Percentiles rank a stretch among this genome's conserved stretches.
These are phyloP conservation scores for Clytia hemisphaerica DNA, from an alignment of 30 jellyfish, hydroid and myxozoan genomes.

Conservation along the genomic window DNA sequence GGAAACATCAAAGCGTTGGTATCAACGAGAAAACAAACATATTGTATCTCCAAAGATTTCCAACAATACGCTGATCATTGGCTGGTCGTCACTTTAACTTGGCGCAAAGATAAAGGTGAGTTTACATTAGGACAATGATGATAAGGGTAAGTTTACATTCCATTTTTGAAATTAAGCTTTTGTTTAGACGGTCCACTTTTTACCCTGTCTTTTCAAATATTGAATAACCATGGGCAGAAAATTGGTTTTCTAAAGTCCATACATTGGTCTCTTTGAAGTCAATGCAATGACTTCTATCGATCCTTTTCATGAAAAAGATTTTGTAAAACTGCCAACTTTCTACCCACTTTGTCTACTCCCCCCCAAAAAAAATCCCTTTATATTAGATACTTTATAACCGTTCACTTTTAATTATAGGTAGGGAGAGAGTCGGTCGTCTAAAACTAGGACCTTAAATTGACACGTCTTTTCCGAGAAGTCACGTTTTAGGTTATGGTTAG, in stretches of 20 bases:
- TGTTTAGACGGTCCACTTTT: no score
- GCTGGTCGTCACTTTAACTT: slow-evolving; percentile 71
- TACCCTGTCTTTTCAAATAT: no score
- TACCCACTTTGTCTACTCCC: background rate
- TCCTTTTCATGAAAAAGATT: no score
- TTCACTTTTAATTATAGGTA: no score
- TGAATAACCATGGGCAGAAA: no score
- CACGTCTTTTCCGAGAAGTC: no score
- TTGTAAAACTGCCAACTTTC: no score
- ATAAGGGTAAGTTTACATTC: background rate
- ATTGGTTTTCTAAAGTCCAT: no score
- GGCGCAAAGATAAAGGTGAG: slow-evolving; percentile 75
- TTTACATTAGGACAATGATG: background rate
- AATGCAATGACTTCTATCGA: no score
- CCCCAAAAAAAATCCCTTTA: background rate
- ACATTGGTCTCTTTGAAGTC: no score
- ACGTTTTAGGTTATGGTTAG: background rate
- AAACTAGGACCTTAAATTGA: no score
- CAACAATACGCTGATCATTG: slow-evolving; percentile 58
- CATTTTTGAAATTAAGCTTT: background rate
- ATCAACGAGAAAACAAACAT: slow-evolving; percentile 62
- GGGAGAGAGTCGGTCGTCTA: no score
- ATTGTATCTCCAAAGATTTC: slow-evolving; percentile 75
- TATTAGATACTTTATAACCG: background rate
- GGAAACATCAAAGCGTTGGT: slow-evolving; percentile 74